Conservation (phyloP, 2,797 vertebrate genomes). For the Rhyacichthys aspro region DNA sequence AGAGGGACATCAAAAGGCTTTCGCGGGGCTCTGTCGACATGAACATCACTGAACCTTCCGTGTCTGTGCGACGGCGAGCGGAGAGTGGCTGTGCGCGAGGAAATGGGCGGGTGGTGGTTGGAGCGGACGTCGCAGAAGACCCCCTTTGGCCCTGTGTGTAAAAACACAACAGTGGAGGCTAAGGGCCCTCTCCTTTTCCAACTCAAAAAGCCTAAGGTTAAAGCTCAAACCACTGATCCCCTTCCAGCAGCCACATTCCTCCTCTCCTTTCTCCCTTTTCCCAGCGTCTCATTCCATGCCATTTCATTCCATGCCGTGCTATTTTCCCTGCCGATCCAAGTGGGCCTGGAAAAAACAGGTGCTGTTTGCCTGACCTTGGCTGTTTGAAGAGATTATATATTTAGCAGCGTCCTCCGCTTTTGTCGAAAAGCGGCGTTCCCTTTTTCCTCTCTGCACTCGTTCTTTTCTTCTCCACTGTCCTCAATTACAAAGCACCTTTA, state of each 20-base stretch:
- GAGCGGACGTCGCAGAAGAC: constrained; percentile 24
- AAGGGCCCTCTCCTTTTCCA: constrained; percentile 59
- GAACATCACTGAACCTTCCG: constrained; percentile 65
- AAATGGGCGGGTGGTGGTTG: constrained; percentile 12
- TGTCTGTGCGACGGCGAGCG: constrained; percentile 46
- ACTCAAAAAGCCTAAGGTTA: constrained; percentile 75
- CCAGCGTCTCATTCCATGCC: constrained; percentile 50
- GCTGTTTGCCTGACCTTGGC: constrained; percentile 63
- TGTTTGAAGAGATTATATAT: constrained; percentile 63
- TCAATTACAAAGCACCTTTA: constrained; percentile 36
- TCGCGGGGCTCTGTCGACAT: constrained; percentile 64
- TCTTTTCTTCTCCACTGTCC: constrained; percentile 7
- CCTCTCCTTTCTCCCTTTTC: constrained; percentile 40
- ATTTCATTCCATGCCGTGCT: constrained; percentile 27
- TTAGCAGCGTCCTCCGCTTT: constrained; percentile 39
- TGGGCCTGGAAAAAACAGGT: constrained; percentile 52
- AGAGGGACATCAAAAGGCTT: constrained; percentile 75
- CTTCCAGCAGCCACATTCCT: constrained; percentile 75
- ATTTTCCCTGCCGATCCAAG: constrained; percentile 27
- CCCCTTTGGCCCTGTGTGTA: constrained; percentile 60
- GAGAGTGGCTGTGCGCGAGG: constrained; percentile 28
- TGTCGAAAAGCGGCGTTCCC: constrained; percentile 53
- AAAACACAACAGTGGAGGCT: constrained; percentile 53
- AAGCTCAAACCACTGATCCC: constrained; percentile 73
- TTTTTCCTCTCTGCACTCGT: constrained; percentile 1